These are phyloP conservation scores for Cercocebus atys DNA, from an alignment of 2,113 vertebrate species.

Conservation along the genomic window DNA sequence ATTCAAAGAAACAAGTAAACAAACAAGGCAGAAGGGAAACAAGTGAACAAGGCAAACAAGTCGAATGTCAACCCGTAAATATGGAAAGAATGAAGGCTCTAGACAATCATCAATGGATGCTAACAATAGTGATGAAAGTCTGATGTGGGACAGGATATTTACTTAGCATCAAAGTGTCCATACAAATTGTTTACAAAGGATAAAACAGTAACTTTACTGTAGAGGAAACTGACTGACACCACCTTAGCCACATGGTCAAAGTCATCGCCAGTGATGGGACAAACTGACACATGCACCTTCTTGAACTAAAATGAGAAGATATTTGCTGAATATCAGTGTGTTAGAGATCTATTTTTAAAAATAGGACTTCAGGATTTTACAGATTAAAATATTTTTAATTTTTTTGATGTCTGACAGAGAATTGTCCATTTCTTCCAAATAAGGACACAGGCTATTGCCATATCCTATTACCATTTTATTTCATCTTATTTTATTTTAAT, in stretches of 20 bases:
- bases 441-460: neutral
- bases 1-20: neutral
- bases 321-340: neutral
- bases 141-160: neutral
- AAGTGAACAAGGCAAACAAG: neutral
- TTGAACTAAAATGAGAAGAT: neutral
- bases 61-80: neutral
- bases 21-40: too few relatives aligned
- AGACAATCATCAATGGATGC: neutral
- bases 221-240: neutral
- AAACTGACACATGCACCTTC: neutral
- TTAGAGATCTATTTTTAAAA: neutral
- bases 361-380: neutral
- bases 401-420: neutral
- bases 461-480: neutral
- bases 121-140: neutral
- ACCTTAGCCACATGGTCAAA: neutral
- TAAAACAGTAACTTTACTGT: neutral
- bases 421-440: neutral
- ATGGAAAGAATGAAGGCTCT: neutral
- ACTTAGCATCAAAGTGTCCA: neutral
- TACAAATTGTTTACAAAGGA: neutral
- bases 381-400: neutral
- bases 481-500: neutral
- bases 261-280: neutral